Base-by-base conservation (phyloP, 2,797 vertebrate species). In the Oreochromis mossambicus region DNA sequence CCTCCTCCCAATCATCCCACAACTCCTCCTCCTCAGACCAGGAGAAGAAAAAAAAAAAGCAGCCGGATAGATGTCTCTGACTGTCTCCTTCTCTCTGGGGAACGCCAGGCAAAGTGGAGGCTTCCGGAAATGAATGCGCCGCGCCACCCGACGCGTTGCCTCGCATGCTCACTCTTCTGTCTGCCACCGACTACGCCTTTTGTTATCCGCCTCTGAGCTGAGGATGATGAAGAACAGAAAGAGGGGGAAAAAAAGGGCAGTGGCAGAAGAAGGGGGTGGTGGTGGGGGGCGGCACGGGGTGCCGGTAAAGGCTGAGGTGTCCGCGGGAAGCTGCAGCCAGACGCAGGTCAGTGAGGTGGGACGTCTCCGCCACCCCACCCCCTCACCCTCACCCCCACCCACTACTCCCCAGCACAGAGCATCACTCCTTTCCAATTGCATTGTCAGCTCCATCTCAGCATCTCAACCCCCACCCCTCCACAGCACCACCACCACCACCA, bases 111-210 rank as follows among this genome's bases (percentile, higher is more conserved):
- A 94, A 91, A 97, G 97, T 97, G 96, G 96, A 97, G 96, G 96
- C 97, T 98, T 97, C 97, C 96, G 97, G 97, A 98, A 98, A 98
- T 96, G 96, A 98, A 87, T 94, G 95, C 88, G 86, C 82, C 78
- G 79, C 96, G 94, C 97, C 96, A 96, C 89, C 93, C 90, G 88
- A 90, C 82, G 91, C 63, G 84, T 86, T 82, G 96, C 91, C 88
- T 81, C 52, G 73, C 88, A 34, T 83, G 79, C 92, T 91, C 89
- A 77, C 88, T 91, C 91, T 93, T 97, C 97, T 94, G 96, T 97
- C 97, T 96, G 96, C 96, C 87, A 94, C 96, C 96, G 96, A 96
- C 95, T 96, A 96, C 95, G 95, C 95, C 97, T 96, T 94, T 96
- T 97, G 97, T 97, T 97, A 96, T 97, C 95, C 95, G 92, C 93